phyloP scores from a whole-genome alignment of 1,140 invertebrate species.

The Platorchestia sp. region DNA sequence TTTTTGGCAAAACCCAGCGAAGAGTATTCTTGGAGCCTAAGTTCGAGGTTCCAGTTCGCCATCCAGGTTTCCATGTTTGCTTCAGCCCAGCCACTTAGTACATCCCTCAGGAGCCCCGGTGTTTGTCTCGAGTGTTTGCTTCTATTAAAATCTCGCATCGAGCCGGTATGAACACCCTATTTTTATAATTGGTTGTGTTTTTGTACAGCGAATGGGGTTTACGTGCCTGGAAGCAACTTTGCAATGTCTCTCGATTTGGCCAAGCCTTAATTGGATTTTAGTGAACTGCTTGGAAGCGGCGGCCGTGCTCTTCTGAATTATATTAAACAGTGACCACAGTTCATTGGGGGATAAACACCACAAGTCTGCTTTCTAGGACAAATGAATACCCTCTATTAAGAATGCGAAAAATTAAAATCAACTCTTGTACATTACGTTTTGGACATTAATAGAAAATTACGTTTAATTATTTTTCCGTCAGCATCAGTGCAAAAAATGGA shows the following conservation, averaged over 20 bases:
- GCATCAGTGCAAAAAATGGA: no score
- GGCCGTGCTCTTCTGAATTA: background rate
- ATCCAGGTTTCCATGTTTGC: background rate
- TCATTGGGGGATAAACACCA: background rate
- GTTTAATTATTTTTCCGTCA: no score
- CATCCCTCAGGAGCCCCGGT: background rate
- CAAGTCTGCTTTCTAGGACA: background rate
- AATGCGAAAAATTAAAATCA: background rate
- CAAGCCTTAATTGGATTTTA: background rate
- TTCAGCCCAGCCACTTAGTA: background rate
- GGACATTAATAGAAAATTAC: no score
- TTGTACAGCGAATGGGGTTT: background rate
- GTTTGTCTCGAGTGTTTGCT: conserved; percentile 11
- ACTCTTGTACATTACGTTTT: no score
- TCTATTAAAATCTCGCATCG: background rate
- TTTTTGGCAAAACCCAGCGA: background rate
- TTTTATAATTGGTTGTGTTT: conserved; percentile 26
- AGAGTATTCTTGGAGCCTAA: background rate
- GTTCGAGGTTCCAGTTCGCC: background rate
- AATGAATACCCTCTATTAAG: no score
- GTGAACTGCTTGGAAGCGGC: background rate
- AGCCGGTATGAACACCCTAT: background rate
- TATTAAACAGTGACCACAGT: background rate
- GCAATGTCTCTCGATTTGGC: background rate
- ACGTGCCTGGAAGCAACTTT: background rate